phyloP scores from a whole-genome alignment of 2,888 invertebrate species.

The Junonia oenone region DNA sequence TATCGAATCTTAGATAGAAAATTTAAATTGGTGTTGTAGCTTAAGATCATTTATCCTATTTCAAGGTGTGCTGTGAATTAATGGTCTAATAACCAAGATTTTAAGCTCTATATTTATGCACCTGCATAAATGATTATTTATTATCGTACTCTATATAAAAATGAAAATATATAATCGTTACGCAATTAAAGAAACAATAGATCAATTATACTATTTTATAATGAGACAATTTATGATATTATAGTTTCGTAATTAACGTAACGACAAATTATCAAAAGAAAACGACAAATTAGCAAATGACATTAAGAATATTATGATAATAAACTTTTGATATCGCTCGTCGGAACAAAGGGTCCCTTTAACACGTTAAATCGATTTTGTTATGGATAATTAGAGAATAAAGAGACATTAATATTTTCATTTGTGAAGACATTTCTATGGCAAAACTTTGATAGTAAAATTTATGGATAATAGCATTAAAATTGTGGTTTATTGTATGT shows the following conservation, averaged over 20 bases:
- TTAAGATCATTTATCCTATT: too few relatives aligned
- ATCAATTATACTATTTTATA: constrained; percentile 8
- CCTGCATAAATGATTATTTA: too few relatives aligned
- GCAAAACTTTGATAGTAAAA: not conserved
- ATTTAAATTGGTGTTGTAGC: too few relatives aligned
- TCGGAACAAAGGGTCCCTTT: not conserved
- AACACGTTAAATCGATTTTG: constrained; percentile 7
- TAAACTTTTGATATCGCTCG: not conserved
- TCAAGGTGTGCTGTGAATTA: too few relatives aligned
- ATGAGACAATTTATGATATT: not conserved
- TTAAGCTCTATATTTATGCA: too few relatives aligned
- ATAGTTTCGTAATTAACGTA: constrained; percentile 9
- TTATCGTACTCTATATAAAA: not conserved
- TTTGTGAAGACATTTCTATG: not conserved
- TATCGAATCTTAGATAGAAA: too few relatives aligned
- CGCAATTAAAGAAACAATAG: constrained; percentile 14
- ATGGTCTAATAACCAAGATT: too few relatives aligned
- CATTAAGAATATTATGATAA: not conserved
- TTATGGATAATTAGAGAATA: constrained; percentile 8
- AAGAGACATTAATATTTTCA: constrained; percentile 2
- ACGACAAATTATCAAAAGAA: not conserved
- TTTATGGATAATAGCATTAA: not conserved
- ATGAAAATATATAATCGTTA: constrained; percentile 1
- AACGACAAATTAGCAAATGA: not conserved
- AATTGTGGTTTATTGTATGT: too few relatives aligned